Conservation (phyloP, 64 coral and sea anemone species). For the Exaiptasia diaphana region DNA sequence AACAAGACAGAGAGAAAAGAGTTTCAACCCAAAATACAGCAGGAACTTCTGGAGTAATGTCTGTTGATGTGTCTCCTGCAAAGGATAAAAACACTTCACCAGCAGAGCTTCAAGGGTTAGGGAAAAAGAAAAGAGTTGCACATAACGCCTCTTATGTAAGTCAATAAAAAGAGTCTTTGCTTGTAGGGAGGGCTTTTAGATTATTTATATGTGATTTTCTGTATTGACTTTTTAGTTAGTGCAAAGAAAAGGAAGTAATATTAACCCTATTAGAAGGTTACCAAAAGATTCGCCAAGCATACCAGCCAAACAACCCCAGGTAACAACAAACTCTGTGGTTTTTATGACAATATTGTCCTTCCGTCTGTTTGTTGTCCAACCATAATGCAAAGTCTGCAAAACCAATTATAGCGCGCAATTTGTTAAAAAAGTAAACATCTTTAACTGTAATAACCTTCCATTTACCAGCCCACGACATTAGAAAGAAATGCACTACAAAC, state of each 20-base stretch:
- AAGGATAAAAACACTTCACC: neutral
- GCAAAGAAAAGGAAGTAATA: conserved; percentile 38
- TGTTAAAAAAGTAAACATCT: too few relatives aligned
- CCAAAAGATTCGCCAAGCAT: conserved; percentile 22
- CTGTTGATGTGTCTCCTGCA: neutral
- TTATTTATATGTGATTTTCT: neutral
- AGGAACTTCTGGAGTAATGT: neutral
- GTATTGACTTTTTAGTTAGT: conserved; percentile 27
- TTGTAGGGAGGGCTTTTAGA: neutral
- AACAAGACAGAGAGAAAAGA: neutral
- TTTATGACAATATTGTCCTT: too few relatives aligned
- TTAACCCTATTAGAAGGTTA: conserved; percentile 42
- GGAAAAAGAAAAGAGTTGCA: conserved; percentile 77
- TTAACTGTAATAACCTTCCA: too few relatives aligned
- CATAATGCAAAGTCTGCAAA: too few relatives aligned
- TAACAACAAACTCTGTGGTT: too few relatives aligned
- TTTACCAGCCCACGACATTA: too few relatives aligned
- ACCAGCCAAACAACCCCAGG: neutral
- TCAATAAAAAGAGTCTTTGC: neutral
- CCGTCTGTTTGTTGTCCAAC: too few relatives aligned
- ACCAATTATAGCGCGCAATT: too few relatives aligned
- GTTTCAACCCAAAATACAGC: neutral
- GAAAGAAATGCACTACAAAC: too few relatives aligned
- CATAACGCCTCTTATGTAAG: conserved; percentile 75
- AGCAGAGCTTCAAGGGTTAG: conserved; percentile 49